phyloP scores from a whole-genome alignment of 1,140 invertebrate species.

The Heterodera schachtii region DNA sequence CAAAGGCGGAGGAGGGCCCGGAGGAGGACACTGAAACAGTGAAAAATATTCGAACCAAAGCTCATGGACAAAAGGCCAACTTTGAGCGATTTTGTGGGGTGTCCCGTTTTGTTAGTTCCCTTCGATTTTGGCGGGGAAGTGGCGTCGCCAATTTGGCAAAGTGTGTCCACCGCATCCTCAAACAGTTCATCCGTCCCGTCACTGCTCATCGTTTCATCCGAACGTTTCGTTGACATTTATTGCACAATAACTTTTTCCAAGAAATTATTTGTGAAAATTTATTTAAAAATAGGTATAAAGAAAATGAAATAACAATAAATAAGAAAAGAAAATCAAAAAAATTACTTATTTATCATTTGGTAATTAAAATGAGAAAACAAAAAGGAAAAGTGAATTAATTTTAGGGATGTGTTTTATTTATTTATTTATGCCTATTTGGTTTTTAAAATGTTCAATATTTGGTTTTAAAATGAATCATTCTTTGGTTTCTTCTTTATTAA shows the following conservation, averaged over 20 bases:
- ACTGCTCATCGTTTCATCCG: conserved; percentile 30
- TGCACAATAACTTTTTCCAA: not conserved
- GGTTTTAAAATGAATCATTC: too few relatives aligned
- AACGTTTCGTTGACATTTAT: conserved; percentile 27
- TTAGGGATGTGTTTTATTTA: too few relatives aligned
- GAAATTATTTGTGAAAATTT: too few relatives aligned
- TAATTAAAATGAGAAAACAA: too few relatives aligned
- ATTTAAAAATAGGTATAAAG: too few relatives aligned
- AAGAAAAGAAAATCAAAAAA: too few relatives aligned
- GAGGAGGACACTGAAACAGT: conserved; percentile 37
- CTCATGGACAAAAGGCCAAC: not conserved
- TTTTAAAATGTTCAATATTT: too few relatives aligned
- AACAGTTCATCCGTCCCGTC: conserved; percentile 19
- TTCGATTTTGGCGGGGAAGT: not conserved
- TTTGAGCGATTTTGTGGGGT: not conserved
- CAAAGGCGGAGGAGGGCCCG: conserved; percentile 42
- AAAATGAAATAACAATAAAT: too few relatives aligned
- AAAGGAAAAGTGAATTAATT: too few relatives aligned
- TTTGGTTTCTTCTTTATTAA: too few relatives aligned
- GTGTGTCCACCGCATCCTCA: conserved; percentile 30
- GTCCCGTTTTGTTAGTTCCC: not conserved
- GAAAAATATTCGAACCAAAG: not conserved
- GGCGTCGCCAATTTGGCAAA: not conserved
- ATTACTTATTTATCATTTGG: too few relatives aligned
- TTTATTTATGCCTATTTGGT: too few relatives aligned